phyloP scores from a whole-genome alignment of 1,140 invertebrate genomes.

The Archivesica marissinica region DNA sequence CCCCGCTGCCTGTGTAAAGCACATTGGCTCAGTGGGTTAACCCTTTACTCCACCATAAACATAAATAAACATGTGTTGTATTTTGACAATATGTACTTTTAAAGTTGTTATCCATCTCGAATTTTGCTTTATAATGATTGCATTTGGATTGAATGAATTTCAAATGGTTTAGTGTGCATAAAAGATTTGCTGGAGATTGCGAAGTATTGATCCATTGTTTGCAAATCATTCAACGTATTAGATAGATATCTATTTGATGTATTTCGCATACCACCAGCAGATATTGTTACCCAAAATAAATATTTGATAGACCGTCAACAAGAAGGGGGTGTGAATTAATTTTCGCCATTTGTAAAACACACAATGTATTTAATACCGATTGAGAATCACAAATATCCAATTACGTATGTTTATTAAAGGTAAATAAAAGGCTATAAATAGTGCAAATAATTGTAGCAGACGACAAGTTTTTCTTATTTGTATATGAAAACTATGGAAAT shows the following conservation, averaged over 20 bases:
- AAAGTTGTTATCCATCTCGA: background rate
- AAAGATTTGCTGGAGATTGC: background rate
- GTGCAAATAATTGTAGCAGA: no score
- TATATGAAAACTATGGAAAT: no score
- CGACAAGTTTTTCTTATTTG: no score
- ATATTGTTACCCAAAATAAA: background rate
- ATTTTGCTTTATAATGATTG: background rate
- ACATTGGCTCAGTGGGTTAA: no score
- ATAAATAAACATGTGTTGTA: no score
- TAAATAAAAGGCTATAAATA: no score
- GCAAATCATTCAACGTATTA: background rate
- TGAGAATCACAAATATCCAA: constrained; percentile 3
- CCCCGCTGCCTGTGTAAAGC: no score
- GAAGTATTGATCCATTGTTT: background rate
- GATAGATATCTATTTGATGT: background rate
- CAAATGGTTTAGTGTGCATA: background rate
- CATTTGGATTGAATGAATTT: background rate
- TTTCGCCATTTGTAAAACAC: background rate
- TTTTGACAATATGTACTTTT: background rate
- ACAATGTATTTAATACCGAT: background rate
- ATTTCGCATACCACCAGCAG: background rate
- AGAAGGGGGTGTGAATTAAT: constrained; percentile 41
- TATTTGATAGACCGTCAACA: constrained; percentile 31
- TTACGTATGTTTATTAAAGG: constrained; percentile 29
- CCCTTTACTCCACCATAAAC: no score